Base-by-base conservation (phyloP, 2,797 vertebrate genomes). In the Decapterus maruadsi region DNA sequence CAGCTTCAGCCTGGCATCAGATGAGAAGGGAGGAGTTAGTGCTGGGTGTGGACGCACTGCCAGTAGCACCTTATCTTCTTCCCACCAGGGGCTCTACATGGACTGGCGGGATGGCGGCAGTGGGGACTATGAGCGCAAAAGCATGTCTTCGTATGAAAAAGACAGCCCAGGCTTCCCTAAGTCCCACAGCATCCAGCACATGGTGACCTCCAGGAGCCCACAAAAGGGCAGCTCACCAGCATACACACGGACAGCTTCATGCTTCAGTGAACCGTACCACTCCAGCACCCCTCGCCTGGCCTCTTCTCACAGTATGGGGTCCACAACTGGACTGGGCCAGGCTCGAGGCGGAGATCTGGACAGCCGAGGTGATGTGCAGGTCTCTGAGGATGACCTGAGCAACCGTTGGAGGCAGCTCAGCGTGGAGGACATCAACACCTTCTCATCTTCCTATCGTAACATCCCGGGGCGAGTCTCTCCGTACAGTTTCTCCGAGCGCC, bases 1-100 rank as follows among this genome's bases (percentile, higher is more conserved):
- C n/a, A 99, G 97, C 92, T 98, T 98, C 93, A 99, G 97, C 0
- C 94, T 96, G 9, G 96, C 97, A 0, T 97, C 97, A 0, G 97
- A 98, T 72, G 97, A 98, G 82, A 97, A 98, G 87, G 96, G 96
- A 66, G 90, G 84, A 19, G 58, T 91, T 0, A 66, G 68, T 17
- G 89, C 78, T 2, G 88, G 85, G 8, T 86, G 89, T 31, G 90
- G 85, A 2, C 96, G 92, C 0, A 94, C 93, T 57, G 94, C 95
- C 56, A 95, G 96, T 83, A 93, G 96, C 93, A 96, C 96, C 0
- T 91, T 98, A 66, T 97, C 97, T 1, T 96, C 97, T 38, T 97
- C 97, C 19, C 97, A 98, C 92, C 97, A 96, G 86, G 96, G 96
- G 0, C 93, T 97, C 74, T 98, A 96, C 82, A 95, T 97, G 92